Evolutionary conservation across 2,888 invertebrate species (phyloP).

Genomic region (Orgyia antiqua): DNA sequence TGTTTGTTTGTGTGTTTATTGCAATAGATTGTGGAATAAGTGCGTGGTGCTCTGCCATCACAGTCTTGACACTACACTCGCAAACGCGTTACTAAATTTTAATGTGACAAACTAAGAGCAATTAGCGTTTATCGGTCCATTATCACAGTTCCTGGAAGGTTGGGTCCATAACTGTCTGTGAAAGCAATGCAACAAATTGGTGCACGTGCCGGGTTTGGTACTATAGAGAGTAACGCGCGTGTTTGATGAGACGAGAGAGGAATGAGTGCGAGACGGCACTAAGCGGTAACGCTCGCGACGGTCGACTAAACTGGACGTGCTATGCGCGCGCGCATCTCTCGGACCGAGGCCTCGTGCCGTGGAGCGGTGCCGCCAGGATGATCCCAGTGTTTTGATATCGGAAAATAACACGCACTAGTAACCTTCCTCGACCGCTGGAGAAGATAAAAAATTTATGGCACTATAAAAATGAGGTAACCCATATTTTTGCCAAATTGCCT

Average conservation of each 20-base stretch:
- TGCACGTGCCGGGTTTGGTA: slow-evolving; percentile 35
- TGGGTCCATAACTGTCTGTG: slow-evolving; percentile 26
- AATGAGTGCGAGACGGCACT: slow-evolving; percentile 37
- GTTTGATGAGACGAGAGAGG: slow-evolving; percentile 40
- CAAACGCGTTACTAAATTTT: slow-evolving; percentile 31
- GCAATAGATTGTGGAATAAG: slow-evolving; percentile 50
- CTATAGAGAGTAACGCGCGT: slow-evolving; percentile 37
- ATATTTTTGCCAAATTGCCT: slow-evolving; percentile 10
- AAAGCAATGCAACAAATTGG: slow-evolving; percentile 27
- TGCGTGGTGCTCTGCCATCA: slow-evolving; percentile 65
- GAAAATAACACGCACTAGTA: background rate
- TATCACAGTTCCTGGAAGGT: slow-evolving; percentile 47
- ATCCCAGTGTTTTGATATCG: slow-evolving; percentile 12
- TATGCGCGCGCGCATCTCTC: slow-evolving; percentile 26
- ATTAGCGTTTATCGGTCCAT: slow-evolving; percentile 57
- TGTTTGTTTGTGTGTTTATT: slow-evolving; percentile 60
- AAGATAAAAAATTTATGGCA: slow-evolving; percentile 18
- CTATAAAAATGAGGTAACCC: slow-evolving; percentile 27
- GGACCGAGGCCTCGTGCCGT: slow-evolving; percentile 1
- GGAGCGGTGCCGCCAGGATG: slow-evolving; percentile 7
- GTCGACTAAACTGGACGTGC: slow-evolving; percentile 22
- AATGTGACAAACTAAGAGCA: slow-evolving; percentile 29
- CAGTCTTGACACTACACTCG: slow-evolving; percentile 49
- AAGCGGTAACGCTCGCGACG: slow-evolving; percentile 22
- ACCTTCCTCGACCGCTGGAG: slow-evolving; percentile 16